Evolutionary conservation across 2,797 vertebrate genomes (phyloP).

Genomic region (Paguma larvata): DNA sequence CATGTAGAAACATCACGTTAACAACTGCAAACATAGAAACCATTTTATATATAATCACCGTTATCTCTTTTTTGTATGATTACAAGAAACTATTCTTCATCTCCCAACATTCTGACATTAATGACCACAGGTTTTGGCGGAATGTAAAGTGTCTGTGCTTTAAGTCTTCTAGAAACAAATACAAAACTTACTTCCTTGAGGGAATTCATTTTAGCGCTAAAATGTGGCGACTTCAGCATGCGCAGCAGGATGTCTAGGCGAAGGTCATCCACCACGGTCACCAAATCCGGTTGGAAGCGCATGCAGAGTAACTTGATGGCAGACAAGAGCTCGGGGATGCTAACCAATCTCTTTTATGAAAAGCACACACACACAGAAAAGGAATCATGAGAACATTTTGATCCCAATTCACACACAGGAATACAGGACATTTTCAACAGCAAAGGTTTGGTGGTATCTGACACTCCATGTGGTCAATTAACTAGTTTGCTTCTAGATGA

Average conservation of each 20-base stretch:
- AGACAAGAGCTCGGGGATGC: conserved; percentile 98
- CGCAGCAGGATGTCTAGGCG: conserved; percentile 97
- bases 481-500: conserved; percentile 30
- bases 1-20: neutral
- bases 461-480: neutral
- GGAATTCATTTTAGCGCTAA: conserved; percentile 99
- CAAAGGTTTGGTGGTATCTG: neutral
- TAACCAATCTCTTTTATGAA: conserved; percentile 94
- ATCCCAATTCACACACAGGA: neutral
- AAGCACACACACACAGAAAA: conserved; percentile 48
- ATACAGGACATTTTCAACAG: neutral
- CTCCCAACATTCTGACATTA: conserved; percentile 29
- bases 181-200: conserved; percentile 95
- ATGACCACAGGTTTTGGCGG: neutral
- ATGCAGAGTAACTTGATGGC: conserved; percentile 99
- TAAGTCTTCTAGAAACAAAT: neutral
- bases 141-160: neutral
- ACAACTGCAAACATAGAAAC: neutral
- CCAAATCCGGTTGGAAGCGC: conserved; percentile 98
- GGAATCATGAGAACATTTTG: conserved; percentile 46
- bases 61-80: conserved; percentile 15
- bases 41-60: neutral
- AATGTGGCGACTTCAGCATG: conserved; percentile 99
- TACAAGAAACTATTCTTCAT: neutral
- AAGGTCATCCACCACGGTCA: conserved; percentile 96